These are phyloP conservation scores for Augochlorella aurata DNA, from an alignment of 2,888 invertebrate species.

Conservation along the genomic window DNA sequence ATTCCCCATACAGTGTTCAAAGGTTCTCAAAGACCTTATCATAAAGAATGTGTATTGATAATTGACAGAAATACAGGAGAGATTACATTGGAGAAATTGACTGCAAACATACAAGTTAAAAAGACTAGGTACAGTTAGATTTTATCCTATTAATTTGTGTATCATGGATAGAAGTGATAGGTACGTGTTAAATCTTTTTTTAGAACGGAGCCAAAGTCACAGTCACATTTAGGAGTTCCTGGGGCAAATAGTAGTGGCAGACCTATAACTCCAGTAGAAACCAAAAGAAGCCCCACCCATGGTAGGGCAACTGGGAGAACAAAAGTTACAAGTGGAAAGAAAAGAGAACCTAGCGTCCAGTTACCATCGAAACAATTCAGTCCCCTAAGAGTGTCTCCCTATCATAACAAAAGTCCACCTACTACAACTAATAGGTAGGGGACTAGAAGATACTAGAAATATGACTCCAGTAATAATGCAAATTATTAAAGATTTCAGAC, in stretches of 20 bases:
- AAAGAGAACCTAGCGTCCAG: constrained; percentile 77
- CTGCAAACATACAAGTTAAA: constrained; percentile 95
- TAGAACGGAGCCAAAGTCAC: constrained; percentile 75
- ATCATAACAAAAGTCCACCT: constrained; percentile 76
- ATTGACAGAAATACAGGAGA: constrained; percentile 96
- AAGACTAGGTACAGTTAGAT: constrained; percentile 88
- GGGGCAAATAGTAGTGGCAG: constrained; percentile 62
- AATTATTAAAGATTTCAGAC: not conserved
- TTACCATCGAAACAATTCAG: constrained; percentile 76
- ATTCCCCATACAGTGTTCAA: constrained; percentile 96
- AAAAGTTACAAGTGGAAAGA: constrained; percentile 79
- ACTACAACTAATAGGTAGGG: constrained; percentile 69
- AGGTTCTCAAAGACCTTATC: constrained; percentile 95
- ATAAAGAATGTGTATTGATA: constrained; percentile 97
- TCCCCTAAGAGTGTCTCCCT: constrained; percentile 75
- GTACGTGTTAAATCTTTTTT: constrained; percentile 19
- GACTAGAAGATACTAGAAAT: not conserved
- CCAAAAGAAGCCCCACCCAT: constrained; percentile 75
- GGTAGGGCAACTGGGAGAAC: constrained; percentile 78
- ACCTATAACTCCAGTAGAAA: constrained; percentile 77
- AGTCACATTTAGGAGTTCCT: constrained; percentile 67
- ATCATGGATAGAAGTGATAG: not conserved
- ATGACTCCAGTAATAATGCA: not conserved
- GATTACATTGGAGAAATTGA: constrained; percentile 95
- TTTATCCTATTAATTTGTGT: not conserved